Percentiles rank a stretch among this genome's conserved stretches.
Conservation (phyloP, 2,797 vertebrate species). For the Clamator glandarius region DNA sequence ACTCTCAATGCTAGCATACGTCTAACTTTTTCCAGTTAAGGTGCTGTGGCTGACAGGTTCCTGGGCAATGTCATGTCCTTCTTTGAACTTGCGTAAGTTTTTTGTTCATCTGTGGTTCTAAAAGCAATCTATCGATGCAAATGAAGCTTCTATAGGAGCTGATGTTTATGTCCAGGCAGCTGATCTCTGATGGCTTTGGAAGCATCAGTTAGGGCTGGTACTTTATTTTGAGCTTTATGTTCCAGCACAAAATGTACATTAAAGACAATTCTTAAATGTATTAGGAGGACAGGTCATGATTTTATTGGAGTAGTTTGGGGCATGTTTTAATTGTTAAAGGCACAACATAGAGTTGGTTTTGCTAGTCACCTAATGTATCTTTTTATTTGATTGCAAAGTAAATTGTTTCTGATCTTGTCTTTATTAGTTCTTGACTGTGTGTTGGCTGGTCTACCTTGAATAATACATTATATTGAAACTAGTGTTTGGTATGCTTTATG, state of each 20-base stretch:
- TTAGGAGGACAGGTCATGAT: not conserved
- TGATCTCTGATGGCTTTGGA: not conserved
- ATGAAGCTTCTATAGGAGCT: not conserved
- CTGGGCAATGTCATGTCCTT: not conserved
- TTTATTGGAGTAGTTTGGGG: not conserved
- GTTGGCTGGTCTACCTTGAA: not conserved
- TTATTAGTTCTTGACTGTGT: not conserved
- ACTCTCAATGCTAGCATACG: not conserved
- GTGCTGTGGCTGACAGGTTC: not conserved
- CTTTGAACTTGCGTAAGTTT: not conserved
- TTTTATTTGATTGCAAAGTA: not conserved
- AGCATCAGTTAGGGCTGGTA: not conserved
- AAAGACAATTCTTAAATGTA: not conserved
- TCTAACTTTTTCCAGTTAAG: not conserved
- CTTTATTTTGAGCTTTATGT: not conserved
- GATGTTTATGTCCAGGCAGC: not conserved
- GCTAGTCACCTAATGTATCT: not conserved
- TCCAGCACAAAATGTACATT: not conserved
- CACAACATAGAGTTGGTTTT: not conserved
- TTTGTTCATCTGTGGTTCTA: not conserved
- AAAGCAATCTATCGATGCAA: not conserved
- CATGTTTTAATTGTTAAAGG: not conserved
- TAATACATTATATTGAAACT: not conserved
- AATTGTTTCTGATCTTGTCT: not conserved
- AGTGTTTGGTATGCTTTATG: not conserved